These are phyloP conservation scores for Procambarus virginalis DNA, from an alignment of 1,140 invertebrate species.

Conservation along the genomic window DNA sequence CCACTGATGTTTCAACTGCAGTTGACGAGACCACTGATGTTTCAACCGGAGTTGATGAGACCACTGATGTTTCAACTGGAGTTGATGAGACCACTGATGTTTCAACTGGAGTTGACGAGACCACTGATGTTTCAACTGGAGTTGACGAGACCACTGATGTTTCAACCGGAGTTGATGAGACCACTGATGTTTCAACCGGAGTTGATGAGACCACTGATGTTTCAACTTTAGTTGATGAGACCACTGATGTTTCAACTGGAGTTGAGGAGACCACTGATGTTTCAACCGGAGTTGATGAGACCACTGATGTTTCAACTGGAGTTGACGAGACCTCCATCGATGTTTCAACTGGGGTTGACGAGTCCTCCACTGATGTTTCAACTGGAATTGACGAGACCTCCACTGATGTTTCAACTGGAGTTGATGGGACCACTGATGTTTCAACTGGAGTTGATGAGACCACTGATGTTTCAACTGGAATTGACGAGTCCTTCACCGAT, in stretches of 20 bases:
- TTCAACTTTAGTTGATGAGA: background rate
- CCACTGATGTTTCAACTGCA: constrained; percentile 4
- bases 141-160: background rate
- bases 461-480: background rate
- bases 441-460: background rate
- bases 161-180: too few species aligned
- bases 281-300: background rate
- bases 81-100: too few species aligned
- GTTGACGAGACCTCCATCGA: background rate
- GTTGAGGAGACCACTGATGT: background rate
- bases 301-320: constrained; percentile 34
- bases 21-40: background rate
- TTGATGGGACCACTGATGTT: background rate
- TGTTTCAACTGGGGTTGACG: background rate
- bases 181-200: too few species aligned
- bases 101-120: too few species aligned
- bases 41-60: too few species aligned
- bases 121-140: background rate
- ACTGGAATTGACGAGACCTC: constrained; percentile 4
- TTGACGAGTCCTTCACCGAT: background rate
- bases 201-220: background rate
- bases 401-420: constrained; percentile 8
- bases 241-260: background rate
- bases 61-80: background rate
- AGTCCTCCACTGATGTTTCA: constrained; percentile 2